Conservation (phyloP, 37 sponge, comb jelly and placozoan genomes). For the Aphrocallistes beatrix region DNA sequence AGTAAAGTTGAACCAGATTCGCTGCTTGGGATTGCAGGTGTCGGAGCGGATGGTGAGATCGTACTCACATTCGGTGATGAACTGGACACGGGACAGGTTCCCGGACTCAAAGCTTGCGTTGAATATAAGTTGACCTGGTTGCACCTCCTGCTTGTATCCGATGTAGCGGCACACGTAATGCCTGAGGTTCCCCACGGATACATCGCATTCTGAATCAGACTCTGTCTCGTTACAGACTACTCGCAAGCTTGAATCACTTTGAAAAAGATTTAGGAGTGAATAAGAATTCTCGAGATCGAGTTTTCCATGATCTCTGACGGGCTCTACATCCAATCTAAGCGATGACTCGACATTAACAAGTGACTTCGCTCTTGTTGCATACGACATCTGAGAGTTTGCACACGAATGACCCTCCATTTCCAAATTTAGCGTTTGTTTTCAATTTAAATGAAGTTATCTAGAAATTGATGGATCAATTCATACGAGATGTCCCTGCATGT, state of each 20-base stretch:
- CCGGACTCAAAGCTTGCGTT: conserved; percentile 35
- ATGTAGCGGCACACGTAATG: neutral
- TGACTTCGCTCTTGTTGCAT: too few relatives aligned
- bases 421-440: too few relatives aligned
- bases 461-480: too few relatives aligned
- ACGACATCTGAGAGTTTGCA: too few relatives aligned
- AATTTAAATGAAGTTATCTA: too few relatives aligned
- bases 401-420: too few relatives aligned
- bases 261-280: neutral
- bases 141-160: neutral
- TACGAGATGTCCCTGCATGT: too few relatives aligned
- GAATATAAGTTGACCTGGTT: neutral
- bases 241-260: too few relatives aligned
- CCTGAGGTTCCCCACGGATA: neutral
- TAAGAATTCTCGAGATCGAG: too few relatives aligned
- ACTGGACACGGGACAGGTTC: conserved; percentile 79
- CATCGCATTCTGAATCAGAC: neutral
- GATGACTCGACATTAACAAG: too few relatives aligned
- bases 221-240: neutral
- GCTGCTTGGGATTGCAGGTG: conserved; percentile 77
- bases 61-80: conserved; percentile 77
- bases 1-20: conserved; percentile 91
- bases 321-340: too few relatives aligned
- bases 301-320: too few relatives aligned
- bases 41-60: conserved; percentile 88